Percentiles rank a stretch among this genome's conserved stretches.
These are phyloP conservation scores for Trochalopteron elliotii DNA, from an alignment of 2,113 vertebrate species.

Conservation along the genomic window DNA sequence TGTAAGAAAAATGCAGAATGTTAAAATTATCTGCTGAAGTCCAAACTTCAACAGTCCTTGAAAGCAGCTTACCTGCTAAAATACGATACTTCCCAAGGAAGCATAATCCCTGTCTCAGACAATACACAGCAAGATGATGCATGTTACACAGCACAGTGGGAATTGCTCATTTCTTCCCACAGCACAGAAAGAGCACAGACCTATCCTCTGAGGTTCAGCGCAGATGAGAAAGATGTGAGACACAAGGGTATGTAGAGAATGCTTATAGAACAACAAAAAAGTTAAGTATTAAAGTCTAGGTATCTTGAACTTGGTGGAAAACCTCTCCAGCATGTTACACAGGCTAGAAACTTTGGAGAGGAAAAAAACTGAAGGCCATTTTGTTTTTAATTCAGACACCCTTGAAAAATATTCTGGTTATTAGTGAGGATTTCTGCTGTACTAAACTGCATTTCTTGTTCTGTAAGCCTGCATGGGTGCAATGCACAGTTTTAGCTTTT, in stretches of 20 bases:
- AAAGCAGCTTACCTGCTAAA: slow-evolving; percentile 25
- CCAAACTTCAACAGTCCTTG: not conserved
- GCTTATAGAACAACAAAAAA: not conserved
- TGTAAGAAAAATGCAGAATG: not conserved
- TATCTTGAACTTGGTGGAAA: not conserved
- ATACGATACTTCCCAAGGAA: not conserved
- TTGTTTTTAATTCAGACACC: not conserved
- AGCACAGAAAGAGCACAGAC: not conserved
- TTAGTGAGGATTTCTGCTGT: not conserved
- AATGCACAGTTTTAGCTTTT: not conserved
- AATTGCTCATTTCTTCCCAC: not conserved
- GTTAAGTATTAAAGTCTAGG: not conserved
- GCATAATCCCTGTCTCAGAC: not conserved
- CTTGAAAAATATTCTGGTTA: not conserved
- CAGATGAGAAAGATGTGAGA: not conserved
- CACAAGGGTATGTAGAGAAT: not conserved
- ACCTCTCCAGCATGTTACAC: not conserved
- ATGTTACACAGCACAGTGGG: not conserved
- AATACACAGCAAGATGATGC: not conserved
- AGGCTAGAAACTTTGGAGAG: not conserved
- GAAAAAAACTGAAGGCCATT: not conserved
- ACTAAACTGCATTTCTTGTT: not conserved
- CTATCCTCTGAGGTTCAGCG: not conserved
- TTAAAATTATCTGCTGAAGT: slow-evolving; percentile 4
- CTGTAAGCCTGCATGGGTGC: not conserved